Evolutionary conservation across 2,113 vertebrate genomes (phyloP), one percentile per base, ranked within the genome.

Genomic region (Elgaria multicarinata): DNA sequence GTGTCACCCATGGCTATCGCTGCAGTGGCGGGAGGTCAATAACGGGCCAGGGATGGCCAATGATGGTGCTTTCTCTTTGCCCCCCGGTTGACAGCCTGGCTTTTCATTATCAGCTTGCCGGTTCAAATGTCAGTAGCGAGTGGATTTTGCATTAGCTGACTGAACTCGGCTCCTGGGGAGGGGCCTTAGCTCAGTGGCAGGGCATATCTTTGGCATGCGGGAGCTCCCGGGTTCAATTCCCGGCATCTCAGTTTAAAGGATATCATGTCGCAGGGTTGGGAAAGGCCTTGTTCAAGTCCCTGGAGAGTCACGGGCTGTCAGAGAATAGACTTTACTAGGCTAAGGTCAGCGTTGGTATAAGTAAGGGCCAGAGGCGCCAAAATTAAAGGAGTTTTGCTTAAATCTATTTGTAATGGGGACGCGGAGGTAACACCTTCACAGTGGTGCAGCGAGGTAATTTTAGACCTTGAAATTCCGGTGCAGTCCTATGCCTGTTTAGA

Each of bases 1-100:
- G 76, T 58, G 74, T 81, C 91, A 94, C 75, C 78, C 16, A 67
- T 20, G 87, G 90, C 91, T 95, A 82, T 89, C 86, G 86, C 85
- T 80, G 1, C 0, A 31, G 64, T n/a, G 87, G 88, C 84, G 22
- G 89, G 42, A 80, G 88, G 75, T 55, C 72, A 93, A 84, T 18
- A 87, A 84, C 79, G 14, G 67, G 36, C 36, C 83, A 93, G 53
- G 64, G 77, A 39, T 67, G 85, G 89, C 83, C 76, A 87, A 67
- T 58, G 72, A 28, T 26, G 39, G 26, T 5, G 7, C 88, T 91
- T 53, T 89, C 72, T n/a, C 62, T 86, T 79, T 81, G 39, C 87
- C 85, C n/a, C 5, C 3, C 71, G 87, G 81, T 62, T 83, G 88
- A 83, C 64, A 89, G 71, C 83, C 66, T 10, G n/a, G 81, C 79